Percentiles rank a stretch among this genome's conserved stretches.
These are phyloP conservation scores for Himalopsyche kuldschensis DNA, from an alignment of 2,888 invertebrate species.

Conservation along the genomic window DNA sequence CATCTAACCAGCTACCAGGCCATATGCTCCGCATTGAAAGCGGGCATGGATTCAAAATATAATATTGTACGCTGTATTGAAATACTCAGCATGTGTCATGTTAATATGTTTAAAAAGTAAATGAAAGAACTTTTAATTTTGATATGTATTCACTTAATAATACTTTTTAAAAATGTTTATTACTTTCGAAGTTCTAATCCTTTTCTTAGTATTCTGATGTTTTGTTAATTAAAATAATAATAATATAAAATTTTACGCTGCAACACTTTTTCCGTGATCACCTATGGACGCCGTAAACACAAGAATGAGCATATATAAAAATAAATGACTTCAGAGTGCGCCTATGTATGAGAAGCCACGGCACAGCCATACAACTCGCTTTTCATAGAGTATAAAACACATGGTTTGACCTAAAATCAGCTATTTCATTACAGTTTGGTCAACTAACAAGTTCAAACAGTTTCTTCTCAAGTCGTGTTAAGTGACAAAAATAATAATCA, in stretches of 20 bases:
- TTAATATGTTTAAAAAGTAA: too few relatives aligned
- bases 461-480: constrained; percentile 8
- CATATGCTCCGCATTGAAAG: too few relatives aligned
- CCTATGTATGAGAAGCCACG: constrained; percentile 12
- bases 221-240: not conserved
- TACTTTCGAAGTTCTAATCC: too few relatives aligned
- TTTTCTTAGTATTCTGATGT: too few relatives aligned
- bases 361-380: constrained; percentile 5
- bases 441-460: constrained; percentile 24
- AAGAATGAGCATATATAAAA: constrained; percentile 31
- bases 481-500: constrained; percentile 41
- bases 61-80: too few relatives aligned
- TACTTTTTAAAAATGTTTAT: too few relatives aligned
- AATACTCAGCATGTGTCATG: too few relatives aligned
- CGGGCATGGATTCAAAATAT: too few relatives aligned
- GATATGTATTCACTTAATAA: too few relatives aligned
- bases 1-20: too few relatives aligned
- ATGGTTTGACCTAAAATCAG: constrained; percentile 55
- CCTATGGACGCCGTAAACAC: constrained; percentile 29
- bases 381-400: constrained; percentile 55
- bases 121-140: too few relatives aligned
- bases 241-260: constrained; percentile 5
- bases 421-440: constrained; percentile 49
- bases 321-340: constrained; percentile 24
- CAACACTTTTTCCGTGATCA: constrained; percentile 13